Evolutionary conservation across 30 jellyfish, hydroid and myxozoan species (phyloP), one percentile per base, ranked within the genome.

Genomic region (Turritopsis rubra): DNA sequence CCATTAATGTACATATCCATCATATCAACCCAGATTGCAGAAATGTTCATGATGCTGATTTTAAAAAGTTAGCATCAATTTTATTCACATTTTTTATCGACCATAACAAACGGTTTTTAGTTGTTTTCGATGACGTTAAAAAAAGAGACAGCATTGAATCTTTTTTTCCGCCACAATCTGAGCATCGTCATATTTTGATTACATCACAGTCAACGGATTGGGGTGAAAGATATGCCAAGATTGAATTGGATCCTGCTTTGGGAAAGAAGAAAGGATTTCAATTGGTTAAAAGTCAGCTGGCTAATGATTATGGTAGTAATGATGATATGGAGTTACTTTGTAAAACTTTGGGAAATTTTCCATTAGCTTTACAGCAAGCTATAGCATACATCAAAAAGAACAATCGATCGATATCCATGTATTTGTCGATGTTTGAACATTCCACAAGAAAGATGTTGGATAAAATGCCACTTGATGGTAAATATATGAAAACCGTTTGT

Each of bases 281-380:
- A 24, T n/a, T 79, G 65, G 52, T 86, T 3, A 41, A 29, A 82
- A 65, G 75, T 18, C 28, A 77, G 66, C 52, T 86, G 17, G 28
- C 18, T 66, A 68, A 68, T 68, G 77, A 9, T 23, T n/a, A 23
- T 22, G 30, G 30, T 68, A 9, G 19, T 68, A 8, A 9, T 17
- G 19, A 68, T n/a, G 88, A 80, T 16, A 85, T 87, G 16, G 68
- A 80, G 21, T 21, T 30, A 53, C 83, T 86, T 29, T 83, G 85
- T 19, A 41, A 54, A 21, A 70, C 29, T 71, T 71, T 86, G 89
- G 88, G 81, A 7, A 66, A 87, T 75, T 86, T 79, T 23, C 95
- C 95, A 1, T 83, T 86, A 0, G 95, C 95, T 21, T 52, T 86
- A 54, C 95, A 86, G 66, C 95, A 86, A 52, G 95, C 95, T 53